Evolutionary conservation across 2,113 vertebrate genomes (phyloP), one percentile per base, ranked within the genome.

Genomic region (Melanocharis versteri): DNA sequence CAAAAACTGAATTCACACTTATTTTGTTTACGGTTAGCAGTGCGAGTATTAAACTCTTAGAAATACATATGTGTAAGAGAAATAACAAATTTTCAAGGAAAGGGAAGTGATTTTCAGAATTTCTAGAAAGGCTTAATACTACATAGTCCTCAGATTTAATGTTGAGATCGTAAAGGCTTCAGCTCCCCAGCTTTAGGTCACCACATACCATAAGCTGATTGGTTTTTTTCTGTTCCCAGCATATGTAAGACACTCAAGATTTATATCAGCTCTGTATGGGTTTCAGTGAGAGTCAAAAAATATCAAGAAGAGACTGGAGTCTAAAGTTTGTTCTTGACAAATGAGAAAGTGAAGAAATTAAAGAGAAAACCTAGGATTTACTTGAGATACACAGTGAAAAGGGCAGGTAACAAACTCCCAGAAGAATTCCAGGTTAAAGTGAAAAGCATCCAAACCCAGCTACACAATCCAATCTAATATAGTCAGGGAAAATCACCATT

Each of bases 391-490:
- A 44, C 9, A 48, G n/a, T 65, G 24, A 71, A 87, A 89, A 84
- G 2, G 18, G 17, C 5, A 35, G 16, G n/a, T 51, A 50, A 48
- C 5, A 42, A 33, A 58, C 14, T 66, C 22, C 6, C 7, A 51
- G 27, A 2, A 77, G 10, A 82, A 72, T 8, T 58, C 10, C 10
- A 75, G 24, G 15, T 47, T 18, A 58, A 64, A 28, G 2, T 47
- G 27, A 31, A 78, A 84, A 91, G 37, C 7, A 62, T 0, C 3
- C 10, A 35, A 68, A 64, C 11, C 3, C n/a, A 86, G 3, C 5
- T 48, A 22, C 45, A 30, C 0, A 0, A n/a, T 14, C 13, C 23
- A 65, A 19, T 31, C 10, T 35, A 83, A 48, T 15, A 44, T 0
- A 61, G 13, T 16, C 14, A 33, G 26, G 30, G 16, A 53, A 87